A percentile compares a stretch with the other conserved stretches of the same genome.
Conservation (phyloP, 2,113 vertebrate genomes). For the Microtus pennsylvanicus region DNA sequence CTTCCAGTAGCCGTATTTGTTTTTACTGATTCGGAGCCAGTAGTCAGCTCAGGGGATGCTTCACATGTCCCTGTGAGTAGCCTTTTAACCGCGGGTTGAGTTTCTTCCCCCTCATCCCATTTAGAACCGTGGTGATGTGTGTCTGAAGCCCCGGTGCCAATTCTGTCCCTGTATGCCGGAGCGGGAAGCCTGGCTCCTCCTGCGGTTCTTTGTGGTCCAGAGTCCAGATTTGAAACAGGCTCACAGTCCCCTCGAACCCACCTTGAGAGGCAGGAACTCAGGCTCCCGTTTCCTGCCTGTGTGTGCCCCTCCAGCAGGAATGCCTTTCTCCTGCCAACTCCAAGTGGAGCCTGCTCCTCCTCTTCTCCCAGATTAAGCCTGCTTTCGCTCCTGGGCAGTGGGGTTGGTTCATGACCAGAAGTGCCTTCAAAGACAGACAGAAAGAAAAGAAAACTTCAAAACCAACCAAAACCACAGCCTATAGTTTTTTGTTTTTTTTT, state of each 20-base stretch:
- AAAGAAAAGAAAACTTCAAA: neutral
- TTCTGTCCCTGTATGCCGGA: neutral
- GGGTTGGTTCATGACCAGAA: constrained; percentile 77
- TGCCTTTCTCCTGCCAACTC: constrained; percentile 75
- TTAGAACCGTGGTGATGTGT: neutral
- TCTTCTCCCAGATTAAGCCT: constrained; percentile 79
- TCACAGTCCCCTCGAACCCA: constrained; percentile 50
- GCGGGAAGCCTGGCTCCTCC: neutral
- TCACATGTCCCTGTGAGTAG: constrained; percentile 39
- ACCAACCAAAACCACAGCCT: neutral
- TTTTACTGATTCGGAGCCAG: constrained; percentile 32
- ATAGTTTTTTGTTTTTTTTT: neutral
- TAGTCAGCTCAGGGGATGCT: constrained; percentile 13
- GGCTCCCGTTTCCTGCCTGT: constrained; percentile 58
- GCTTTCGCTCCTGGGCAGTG: constrained; percentile 75
- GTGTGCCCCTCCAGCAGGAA: constrained; percentile 76
- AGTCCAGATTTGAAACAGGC: constrained; percentile 17
- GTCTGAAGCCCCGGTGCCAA: neutral
- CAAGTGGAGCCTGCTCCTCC: constrained; percentile 67
- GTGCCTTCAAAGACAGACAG: neutral
- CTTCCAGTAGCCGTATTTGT: constrained; percentile 2
- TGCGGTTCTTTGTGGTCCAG: neutral
- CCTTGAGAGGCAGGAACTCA: constrained; percentile 62
- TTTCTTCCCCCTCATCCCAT: neutral
- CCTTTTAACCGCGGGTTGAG: constrained; percentile 23